Evolutionary conservation across 2,888 invertebrate species (phyloP), one percentile per base, ranked within the genome.

Genomic region (Melipona beecheii): DNA sequence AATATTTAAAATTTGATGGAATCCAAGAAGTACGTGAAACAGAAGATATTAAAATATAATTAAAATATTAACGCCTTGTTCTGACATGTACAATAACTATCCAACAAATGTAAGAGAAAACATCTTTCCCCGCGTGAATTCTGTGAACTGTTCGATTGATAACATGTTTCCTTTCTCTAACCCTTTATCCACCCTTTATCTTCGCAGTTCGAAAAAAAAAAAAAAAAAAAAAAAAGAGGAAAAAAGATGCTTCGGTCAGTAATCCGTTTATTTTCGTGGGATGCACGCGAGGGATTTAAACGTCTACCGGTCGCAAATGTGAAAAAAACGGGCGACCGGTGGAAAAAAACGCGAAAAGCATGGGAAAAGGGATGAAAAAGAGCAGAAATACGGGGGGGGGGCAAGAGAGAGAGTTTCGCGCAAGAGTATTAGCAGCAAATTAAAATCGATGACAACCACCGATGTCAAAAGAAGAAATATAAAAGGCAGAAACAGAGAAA

Each of bases 231-330:
- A 13, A n/a, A 56, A 71, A 27, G 17, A 11, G 27, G 27, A 49
- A 13, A 19, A 4, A 19, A 5, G 24, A 24, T 54, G 78, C 27
- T 78, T 54, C 62, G 19, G 19, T 5, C 15, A 43, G 60, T 78
- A 78, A 79, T 79, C 74, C 56, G 62, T 79, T 49, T 74, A 74
- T 79, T 79, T 74, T 54, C n/a, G 15, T 66, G 49, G 31, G 66
- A 66, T 50, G 65, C 66, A 24, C 66, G n/a, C 15, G 15, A 17
- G 52, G 24, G 24, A 73, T 78, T 58, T 73, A 56, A 76, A 60
- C 21, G 69, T n/a, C 27, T 49, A 36, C 13, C 50, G 56, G 50
- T 24, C 19, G 68, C 43, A 56, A 60, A 27, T 31, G 75, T 24
- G 58, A n/a, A 21, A n/a, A 52, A 68, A 13, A 24, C 6, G 15